Conservation (phyloP, 2,888 invertebrate genomes). For the Leptinotarsa juncta region DNA sequence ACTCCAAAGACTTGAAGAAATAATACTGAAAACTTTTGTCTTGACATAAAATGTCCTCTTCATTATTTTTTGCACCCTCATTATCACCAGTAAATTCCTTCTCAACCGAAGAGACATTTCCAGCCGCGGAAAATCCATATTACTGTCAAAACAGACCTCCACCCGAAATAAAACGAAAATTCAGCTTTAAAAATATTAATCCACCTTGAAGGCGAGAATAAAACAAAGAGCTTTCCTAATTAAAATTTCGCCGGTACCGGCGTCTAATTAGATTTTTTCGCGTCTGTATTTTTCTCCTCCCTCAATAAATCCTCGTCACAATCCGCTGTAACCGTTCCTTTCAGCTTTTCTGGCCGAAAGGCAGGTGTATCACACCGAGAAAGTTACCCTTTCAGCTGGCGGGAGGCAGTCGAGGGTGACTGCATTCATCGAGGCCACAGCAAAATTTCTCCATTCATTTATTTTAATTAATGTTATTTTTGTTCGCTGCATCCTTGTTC, state of each 20-base stretch:
- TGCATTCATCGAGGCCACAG: not conserved
- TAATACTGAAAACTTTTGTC: no score
- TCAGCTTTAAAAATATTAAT: not conserved
- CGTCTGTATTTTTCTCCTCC: not conserved
- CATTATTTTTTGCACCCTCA: no score
- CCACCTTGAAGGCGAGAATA: not conserved
- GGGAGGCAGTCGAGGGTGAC: not conserved
- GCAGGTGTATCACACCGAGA: conserved; percentile 16
- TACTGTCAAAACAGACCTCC: conserved; percentile 8
- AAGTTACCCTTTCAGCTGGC: conserved; percentile 16
- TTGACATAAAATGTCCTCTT: no score
- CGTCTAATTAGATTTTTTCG: conserved; percentile 16
- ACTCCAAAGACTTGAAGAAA: no score
- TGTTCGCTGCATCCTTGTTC: not conserved
- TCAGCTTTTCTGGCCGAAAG: conserved; percentile 9
- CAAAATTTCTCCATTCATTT: conserved; percentile 13
- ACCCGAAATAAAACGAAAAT: conserved; percentile 3
- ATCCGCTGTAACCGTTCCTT: conserved; percentile 13
- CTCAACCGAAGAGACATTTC: not conserved
- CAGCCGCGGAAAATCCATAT: not conserved
- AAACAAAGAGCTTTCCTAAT: conserved; percentile 17
- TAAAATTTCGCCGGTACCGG: conserved; percentile 20
- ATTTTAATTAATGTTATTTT: conserved; percentile 24
- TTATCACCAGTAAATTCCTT: not conserved
- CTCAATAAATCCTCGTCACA: conserved; percentile 10